phyloP scores from a whole-genome alignment of 2,888 invertebrate genomes.

The Cosmorhoe ocellata region DNA sequence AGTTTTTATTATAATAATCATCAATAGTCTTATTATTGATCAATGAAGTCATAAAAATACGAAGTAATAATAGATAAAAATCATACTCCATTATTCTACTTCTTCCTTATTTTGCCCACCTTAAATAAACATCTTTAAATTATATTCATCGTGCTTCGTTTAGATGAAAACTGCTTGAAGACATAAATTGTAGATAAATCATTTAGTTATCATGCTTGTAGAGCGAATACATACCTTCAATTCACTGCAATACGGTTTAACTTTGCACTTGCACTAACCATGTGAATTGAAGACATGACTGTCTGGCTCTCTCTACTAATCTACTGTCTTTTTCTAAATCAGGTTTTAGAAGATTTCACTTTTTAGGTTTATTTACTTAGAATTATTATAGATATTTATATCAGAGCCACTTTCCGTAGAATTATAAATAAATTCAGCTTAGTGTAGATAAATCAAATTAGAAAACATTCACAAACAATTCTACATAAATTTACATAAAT shows the following conservation, averaged over 20 bases:
- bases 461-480: no score
- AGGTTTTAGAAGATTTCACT: slow-evolving; percentile 4
- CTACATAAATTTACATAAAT: no score
- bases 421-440: no score
- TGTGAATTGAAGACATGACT: slow-evolving; percentile 80
- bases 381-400: background rate
- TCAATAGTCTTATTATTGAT: no score
- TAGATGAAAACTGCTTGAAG: slow-evolving; percentile 52
- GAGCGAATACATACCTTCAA: slow-evolving; percentile 80
- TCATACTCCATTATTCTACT: no score
- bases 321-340: slow-evolving; percentile 26
- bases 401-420: no score
- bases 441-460: no score
- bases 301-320: slow-evolving; percentile 79
- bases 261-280: slow-evolving; percentile 52
- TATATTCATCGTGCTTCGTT: slow-evolving; percentile 40
- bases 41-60: no score
- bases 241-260: slow-evolving; percentile 55
- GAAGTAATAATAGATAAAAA: no score
- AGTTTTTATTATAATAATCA: no score
- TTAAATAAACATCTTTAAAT: background rate
- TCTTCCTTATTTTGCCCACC: no score
- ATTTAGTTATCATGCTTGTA: slow-evolving; percentile 75
- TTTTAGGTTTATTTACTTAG: background rate
- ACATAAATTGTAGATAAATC: slow-evolving; percentile 39